A percentile compares a stretch with the other conserved stretches of the same genome.
Conservation (phyloP, 1,140 invertebrate species). For the Caligus rogercresseyi region DNA sequence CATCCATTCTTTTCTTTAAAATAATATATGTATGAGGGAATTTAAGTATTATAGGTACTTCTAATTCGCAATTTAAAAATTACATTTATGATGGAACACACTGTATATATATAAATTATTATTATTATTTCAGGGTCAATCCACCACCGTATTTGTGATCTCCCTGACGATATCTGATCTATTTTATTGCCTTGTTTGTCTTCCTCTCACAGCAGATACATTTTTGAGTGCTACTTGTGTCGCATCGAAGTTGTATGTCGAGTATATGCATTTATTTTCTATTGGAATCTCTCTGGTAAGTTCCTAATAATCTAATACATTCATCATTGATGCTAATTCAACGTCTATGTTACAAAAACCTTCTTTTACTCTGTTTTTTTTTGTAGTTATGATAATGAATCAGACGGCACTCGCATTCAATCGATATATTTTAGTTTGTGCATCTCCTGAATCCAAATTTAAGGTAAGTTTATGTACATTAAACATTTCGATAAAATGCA, state of each 20-base stretch:
- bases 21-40: no score
- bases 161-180: constrained; percentile 3
- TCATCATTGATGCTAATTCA: no score
- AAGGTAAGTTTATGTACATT: neutral
- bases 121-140: neutral
- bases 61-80: no score
- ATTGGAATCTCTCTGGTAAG: neutral
- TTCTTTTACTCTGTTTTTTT: neutral
- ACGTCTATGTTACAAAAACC: neutral
- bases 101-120: no score
- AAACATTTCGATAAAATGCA: no score
- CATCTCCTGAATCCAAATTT: neutral
- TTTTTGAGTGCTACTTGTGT: constrained; percentile 4
- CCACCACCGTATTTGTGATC: constrained; percentile 5
- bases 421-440: constrained; percentile 9
- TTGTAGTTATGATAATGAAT: constrained; percentile 7
- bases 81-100: no score
- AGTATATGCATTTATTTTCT: constrained; percentile 6
- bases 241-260: constrained; percentile 2
- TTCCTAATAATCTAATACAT: no score
- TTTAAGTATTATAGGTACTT: no score
- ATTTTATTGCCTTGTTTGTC: constrained; percentile 8
- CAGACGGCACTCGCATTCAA: constrained; percentile 4
- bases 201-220: constrained; percentile 7
- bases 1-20: no score